phyloP scores from a whole-genome alignment of 2,888 invertebrate species.

The Erebia aethiops region DNA sequence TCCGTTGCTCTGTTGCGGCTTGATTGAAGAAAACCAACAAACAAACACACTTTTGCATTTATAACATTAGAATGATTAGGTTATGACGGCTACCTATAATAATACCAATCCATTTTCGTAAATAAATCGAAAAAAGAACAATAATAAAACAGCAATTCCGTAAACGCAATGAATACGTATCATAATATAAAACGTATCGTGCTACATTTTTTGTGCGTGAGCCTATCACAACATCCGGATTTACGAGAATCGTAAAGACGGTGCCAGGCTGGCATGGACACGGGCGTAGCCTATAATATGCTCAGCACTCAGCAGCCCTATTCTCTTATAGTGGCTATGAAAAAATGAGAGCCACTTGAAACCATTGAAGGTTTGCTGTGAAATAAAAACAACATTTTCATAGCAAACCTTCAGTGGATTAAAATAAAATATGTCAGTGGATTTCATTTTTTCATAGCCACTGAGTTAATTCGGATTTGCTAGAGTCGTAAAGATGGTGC shows the following conservation, averaged over 20 bases:
- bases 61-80: too few relatives aligned
- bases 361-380: too few relatives aligned
- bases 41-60: too few relatives aligned
- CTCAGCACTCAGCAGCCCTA: not conserved
- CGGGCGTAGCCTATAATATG: not conserved
- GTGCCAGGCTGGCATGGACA: slow-evolving; percentile 14
- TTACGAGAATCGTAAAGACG: slow-evolving; percentile 19
- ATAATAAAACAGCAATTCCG: not conserved
- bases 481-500: slow-evolving; percentile 16
- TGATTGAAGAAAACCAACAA: not conserved
- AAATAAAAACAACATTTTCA: too few relatives aligned
- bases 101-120: not conserved
- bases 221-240: slow-evolving; percentile 9
- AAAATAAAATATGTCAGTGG: too few relatives aligned
- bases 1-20: too few relatives aligned
- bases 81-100: not conserved
- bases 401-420: too few relatives aligned
- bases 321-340: too few relatives aligned
- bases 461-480: slow-evolving; percentile 7
- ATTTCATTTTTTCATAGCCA: too few relatives aligned
- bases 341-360: too few relatives aligned
- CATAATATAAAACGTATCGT: slow-evolving; percentile 20
- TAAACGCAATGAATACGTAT: slow-evolving; percentile 1
- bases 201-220: slow-evolving; percentile 23
- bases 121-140: not conserved